Evolutionary conservation across 2,113 vertebrate genomes (phyloP).

Genomic region (Dascyllus trimaculatus): DNA sequence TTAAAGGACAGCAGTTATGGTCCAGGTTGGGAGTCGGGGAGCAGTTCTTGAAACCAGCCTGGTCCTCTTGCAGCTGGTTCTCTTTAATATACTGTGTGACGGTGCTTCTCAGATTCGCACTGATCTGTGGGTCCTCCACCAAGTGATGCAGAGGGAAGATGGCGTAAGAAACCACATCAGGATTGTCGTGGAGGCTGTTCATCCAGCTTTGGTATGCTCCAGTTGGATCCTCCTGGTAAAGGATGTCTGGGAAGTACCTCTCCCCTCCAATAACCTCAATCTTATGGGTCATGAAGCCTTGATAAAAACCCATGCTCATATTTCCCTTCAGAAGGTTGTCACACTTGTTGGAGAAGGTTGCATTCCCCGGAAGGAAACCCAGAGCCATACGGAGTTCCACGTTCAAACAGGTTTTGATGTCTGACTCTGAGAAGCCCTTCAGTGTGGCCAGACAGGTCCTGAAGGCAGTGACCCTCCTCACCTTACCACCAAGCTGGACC

Average conservation of each 20-base stretch:
- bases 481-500: conserved; percentile 85
- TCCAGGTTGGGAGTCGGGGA: conserved; percentile 80
- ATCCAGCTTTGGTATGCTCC: conserved; percentile 83
- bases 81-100: conserved; percentile 80
- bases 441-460: conserved; percentile 84
- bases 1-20: conserved; percentile 83
- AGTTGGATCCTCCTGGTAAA: conserved; percentile 76
- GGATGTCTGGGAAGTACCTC: conserved; percentile 80
- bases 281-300: conserved; percentile 84
- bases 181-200: conserved; percentile 79
- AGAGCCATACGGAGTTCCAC: conserved; percentile 79
- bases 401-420: conserved; percentile 85
- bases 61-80: conserved; percentile 73
- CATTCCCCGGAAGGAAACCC: conserved; percentile 80
- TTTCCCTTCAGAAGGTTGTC: conserved; percentile 76
- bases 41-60: conserved; percentile 68
- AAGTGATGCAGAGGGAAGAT: conserved; percentile 84
- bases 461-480: conserved; percentile 83
- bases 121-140: conserved; percentile 75
- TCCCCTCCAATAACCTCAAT: conserved; percentile 83
- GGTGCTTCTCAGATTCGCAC: conserved; percentile 70
- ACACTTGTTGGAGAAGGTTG: conserved; percentile 79
- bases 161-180: conserved; percentile 82
- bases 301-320: conserved; percentile 83
- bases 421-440: conserved; percentile 76